These are phyloP conservation scores for Papilio xuthus DNA, from an alignment of 1,140 invertebrate species.

Conservation along the genomic window DNA sequence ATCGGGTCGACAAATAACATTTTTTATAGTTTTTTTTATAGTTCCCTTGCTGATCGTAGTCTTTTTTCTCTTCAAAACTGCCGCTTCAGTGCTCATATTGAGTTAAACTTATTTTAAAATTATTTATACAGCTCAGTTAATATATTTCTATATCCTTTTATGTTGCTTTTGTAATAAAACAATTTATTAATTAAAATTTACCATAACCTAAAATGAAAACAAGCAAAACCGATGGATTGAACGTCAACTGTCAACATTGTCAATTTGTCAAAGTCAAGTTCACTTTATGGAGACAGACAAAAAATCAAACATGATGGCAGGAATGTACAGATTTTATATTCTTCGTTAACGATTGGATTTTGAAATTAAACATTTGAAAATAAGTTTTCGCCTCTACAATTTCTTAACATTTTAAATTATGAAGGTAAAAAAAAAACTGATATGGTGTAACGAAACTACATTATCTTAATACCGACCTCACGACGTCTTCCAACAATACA, in stretches of 20 bases:
- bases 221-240: neutral
- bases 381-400: no score
- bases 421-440: neutral
- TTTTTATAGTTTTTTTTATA: constrained; percentile 73
- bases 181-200: neutral
- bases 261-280: neutral
- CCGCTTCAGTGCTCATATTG: constrained; percentile 52
- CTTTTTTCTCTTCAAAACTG: constrained; percentile 62
- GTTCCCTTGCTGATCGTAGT: constrained; percentile 60
- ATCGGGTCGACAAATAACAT: constrained; percentile 69
- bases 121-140: neutral
- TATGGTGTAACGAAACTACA: neutral
- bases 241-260: neutral
- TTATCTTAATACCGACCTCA: neutral
- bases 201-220: neutral
- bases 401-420: neutral
- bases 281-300: neutral
- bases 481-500: neutral
- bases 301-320: no score
- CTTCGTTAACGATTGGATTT: no score
- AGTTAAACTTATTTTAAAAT: neutral
- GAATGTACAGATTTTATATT: no score
- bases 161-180: neutral
- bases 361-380: no score
- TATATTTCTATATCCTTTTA: neutral